A percentile compares a stretch with the other conserved stretches of the same genome.
phyloP scores from a whole-genome alignment of 2,888 invertebrate species.

The Cheilosia pagana region DNA sequence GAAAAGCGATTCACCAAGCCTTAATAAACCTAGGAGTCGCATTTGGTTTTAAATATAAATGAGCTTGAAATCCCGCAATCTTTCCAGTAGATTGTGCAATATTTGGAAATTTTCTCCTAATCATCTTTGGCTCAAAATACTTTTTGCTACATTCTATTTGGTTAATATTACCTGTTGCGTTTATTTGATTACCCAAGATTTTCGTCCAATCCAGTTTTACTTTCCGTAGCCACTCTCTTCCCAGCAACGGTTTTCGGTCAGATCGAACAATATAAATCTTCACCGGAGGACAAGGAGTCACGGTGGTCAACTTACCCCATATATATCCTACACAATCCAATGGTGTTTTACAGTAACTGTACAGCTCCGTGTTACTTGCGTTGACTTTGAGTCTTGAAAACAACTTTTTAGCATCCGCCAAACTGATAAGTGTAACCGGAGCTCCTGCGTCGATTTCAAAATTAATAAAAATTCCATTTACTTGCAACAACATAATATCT shows the following conservation, averaged over 20 bases:
- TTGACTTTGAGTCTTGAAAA: constrained; percentile 36
- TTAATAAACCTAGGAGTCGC: constrained; percentile 75
- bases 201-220: constrained; percentile 1
- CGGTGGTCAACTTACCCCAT: constrained; percentile 27
- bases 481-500: constrained; percentile 46
- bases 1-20: constrained; percentile 76
- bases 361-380: constrained; percentile 46
- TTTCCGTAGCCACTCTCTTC: constrained; percentile 54
- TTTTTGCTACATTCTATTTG: constrained; percentile 70
- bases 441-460: constrained; percentile 63
- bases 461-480: constrained; percentile 31
- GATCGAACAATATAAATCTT: constrained; percentile 63
- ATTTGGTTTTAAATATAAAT: constrained; percentile 69
- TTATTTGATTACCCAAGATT: constrained; percentile 56
- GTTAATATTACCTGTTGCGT: constrained; percentile 19
- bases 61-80: constrained; percentile 54
- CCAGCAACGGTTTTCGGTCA: constrained; percentile 56
- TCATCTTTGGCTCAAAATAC: constrained; percentile 77
- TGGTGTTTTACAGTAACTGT: constrained; percentile 57
- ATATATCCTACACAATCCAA: constrained; percentile 48
- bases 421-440: constrained; percentile 52
- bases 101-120: constrained; percentile 39
- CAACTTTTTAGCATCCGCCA: constrained; percentile 52
- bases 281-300: background rate
- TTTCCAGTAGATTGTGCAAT: constrained; percentile 54